Percentiles rank a stretch among this genome's conserved stretches.
These are phyloP conservation scores for Megaptera novaeangliae DNA, from an alignment of 2,113 vertebrate species.

Conservation along the genomic window DNA sequence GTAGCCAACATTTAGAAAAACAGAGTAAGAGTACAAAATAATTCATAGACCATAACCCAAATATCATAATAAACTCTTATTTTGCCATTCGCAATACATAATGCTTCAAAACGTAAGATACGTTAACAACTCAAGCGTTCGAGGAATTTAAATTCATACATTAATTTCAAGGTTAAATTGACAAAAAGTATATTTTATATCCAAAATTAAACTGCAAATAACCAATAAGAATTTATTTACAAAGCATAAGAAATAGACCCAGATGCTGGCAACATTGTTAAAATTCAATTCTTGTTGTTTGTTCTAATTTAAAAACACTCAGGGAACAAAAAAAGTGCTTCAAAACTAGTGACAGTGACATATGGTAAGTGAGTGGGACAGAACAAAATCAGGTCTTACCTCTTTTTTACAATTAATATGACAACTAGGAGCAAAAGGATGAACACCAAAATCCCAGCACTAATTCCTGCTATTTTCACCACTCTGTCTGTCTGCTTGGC, in stretches of 20 bases:
- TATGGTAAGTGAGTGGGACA: not conserved
- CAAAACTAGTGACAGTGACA: not conserved
- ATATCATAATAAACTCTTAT: not conserved
- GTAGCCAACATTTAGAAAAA: slow-evolving; percentile 66
- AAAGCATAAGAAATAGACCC: slow-evolving; percentile 3
- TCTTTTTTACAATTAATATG: slow-evolving; percentile 96
- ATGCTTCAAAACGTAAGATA: not conserved
- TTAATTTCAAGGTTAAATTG: not conserved
- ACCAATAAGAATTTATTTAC: slow-evolving; percentile 1
- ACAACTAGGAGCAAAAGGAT: slow-evolving; percentile 95
- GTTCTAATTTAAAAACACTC: not conserved
- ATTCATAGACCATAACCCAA: not conserved
- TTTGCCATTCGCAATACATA: not conserved
- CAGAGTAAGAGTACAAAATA: slow-evolving; percentile 41
- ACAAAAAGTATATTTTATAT: not conserved
- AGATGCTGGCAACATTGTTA: not conserved
- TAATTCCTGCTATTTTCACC: slow-evolving; percentile 98
- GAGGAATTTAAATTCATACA: not conserved
- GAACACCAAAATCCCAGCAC: slow-evolving; percentile 94
- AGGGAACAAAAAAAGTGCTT: not conserved
- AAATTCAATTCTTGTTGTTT: not conserved
- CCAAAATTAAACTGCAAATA: slow-evolving; percentile 7
- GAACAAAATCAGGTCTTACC: slow-evolving; percentile 83
- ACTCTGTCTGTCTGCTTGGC: slow-evolving; percentile 96
- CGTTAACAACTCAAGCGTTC: not conserved